Evolutionary conservation across 2,888 invertebrate species (phyloP).

Genomic region (Conistra vaccinii): DNA sequence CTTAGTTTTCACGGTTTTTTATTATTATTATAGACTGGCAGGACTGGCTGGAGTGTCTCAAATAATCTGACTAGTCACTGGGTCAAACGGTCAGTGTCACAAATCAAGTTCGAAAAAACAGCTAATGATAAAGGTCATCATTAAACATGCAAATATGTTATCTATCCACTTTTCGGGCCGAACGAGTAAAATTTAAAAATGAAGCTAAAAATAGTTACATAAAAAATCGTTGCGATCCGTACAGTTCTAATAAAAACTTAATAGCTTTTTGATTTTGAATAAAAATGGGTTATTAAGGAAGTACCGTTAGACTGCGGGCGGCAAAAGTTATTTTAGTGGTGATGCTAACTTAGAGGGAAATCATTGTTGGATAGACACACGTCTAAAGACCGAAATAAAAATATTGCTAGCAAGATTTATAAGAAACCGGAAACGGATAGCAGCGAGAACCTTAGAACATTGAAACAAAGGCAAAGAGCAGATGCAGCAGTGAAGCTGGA

Average conservation of each 20-base stretch:
- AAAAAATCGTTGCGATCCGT: slow-evolving; percentile 19
- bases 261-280: slow-evolving; percentile 42
- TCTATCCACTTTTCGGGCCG: not conserved
- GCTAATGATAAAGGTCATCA: not conserved
- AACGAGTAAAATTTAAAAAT: slow-evolving; percentile 8
- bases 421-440: too few relatives aligned
- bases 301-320: slow-evolving; percentile 33
- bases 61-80: not conserved
- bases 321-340: slow-evolving; percentile 12
- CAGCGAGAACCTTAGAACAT: too few relatives aligned
- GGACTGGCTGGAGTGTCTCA: not conserved
- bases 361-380: too few relatives aligned
- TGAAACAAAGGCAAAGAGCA: too few relatives aligned
- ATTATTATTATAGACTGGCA: too few relatives aligned
- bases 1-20: not conserved
- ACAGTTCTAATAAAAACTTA: slow-evolving; percentile 50
- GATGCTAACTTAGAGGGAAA: not conserved
- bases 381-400: too few relatives aligned
- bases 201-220: not conserved
- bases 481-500: too few relatives aligned
- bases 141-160: slow-evolving; percentile 15
- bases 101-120: not conserved
- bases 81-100: not conserved
- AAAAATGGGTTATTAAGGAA: slow-evolving; percentile 45
- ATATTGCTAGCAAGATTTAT: too few relatives aligned